Evolutionary conservation across 2,113 vertebrate species (phyloP).

Genomic region (Tretioscincus oriximinensis): DNA sequence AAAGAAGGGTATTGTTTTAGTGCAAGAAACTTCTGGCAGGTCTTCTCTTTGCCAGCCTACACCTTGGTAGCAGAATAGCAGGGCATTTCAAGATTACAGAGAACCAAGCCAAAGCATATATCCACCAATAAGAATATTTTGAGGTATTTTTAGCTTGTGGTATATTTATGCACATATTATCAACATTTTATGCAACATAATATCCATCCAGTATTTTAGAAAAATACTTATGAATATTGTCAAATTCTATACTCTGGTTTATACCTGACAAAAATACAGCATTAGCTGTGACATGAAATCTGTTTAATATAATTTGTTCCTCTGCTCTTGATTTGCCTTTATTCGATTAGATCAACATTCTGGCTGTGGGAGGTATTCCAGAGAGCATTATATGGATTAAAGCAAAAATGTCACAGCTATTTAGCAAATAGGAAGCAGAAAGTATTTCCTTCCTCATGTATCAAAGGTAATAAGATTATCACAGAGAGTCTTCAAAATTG

Average conservation of each 20-base stretch:
- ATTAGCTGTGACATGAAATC: not conserved
- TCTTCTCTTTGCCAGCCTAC: too few relatives aligned
- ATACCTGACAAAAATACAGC: not conserved
- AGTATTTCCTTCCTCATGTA: not conserved
- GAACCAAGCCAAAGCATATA: too few relatives aligned
- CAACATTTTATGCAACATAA: not conserved
- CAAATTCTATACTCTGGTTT: not conserved
- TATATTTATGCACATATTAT: not conserved
- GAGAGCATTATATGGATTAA: rapidly evolving
- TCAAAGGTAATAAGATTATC: not conserved
- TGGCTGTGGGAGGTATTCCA: rapidly evolving
- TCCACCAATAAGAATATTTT: not conserved
- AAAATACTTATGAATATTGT: too few relatives aligned
- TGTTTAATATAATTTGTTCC: not conserved
- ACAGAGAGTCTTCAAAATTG: not conserved
- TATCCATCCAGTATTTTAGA: not conserved
- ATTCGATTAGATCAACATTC: rapidly evolving
- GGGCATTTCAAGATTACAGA: too few relatives aligned
- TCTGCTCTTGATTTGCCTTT: not conserved
- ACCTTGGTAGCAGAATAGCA: too few relatives aligned
- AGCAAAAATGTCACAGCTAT: not conserved
- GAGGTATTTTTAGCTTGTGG: not conserved
- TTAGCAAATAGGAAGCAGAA: not conserved
- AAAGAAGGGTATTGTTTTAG: too few relatives aligned
- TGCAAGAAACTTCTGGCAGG: too few relatives aligned